phyloP scores from a whole-genome alignment of 2,888 invertebrate genomes.

The Hirtodrosophila cameraria region DNA sequence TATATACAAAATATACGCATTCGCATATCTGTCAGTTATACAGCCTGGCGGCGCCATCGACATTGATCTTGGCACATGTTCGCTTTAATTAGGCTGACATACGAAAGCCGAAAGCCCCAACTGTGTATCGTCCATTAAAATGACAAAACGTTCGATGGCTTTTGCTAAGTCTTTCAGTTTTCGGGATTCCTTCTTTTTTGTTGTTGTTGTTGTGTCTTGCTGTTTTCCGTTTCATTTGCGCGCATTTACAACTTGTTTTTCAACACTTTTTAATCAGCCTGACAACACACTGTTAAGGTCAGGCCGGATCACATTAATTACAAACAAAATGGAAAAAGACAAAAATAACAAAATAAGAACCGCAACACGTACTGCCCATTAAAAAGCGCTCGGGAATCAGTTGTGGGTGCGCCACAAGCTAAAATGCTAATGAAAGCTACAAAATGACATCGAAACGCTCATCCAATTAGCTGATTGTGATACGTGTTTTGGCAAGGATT shows the following conservation, averaged over 20 bases:
- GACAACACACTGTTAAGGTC: conserved; percentile 76
- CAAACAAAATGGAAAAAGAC: conserved; percentile 36
- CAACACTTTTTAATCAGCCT: conserved; percentile 76
- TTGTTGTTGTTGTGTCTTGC: conserved; percentile 6
- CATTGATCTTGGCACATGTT: conserved; percentile 80
- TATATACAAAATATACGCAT: conserved; percentile 35
- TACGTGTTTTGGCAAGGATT: conserved; percentile 76
- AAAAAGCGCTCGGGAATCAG: conserved; percentile 50
- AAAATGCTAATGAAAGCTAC: conserved; percentile 75
- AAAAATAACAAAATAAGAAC: conserved; percentile 20
- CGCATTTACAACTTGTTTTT: conserved; percentile 71
- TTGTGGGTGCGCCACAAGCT: conserved; percentile 40
- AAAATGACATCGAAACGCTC: conserved; percentile 52
- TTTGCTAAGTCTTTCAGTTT: conserved; percentile 29
- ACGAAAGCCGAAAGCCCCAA: conserved; percentile 32
- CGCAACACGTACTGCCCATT: conserved; percentile 69
- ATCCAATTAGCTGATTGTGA: conserved; percentile 77
- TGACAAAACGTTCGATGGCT: conserved; percentile 62
- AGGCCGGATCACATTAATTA: conserved; percentile 73
- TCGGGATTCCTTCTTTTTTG: conserved; percentile 8
- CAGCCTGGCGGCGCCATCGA: conserved; percentile 65
- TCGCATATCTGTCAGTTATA: conserved; percentile 59
- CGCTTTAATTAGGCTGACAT: conserved; percentile 74
- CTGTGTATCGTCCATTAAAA: conserved; percentile 53
- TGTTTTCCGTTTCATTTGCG: conserved; percentile 59